Percentiles rank a stretch among this genome's conserved stretches.
Evolutionary conservation across 2,113 vertebrate species (phyloP).

Genomic region (Ctenodactylus gundi): DNA sequence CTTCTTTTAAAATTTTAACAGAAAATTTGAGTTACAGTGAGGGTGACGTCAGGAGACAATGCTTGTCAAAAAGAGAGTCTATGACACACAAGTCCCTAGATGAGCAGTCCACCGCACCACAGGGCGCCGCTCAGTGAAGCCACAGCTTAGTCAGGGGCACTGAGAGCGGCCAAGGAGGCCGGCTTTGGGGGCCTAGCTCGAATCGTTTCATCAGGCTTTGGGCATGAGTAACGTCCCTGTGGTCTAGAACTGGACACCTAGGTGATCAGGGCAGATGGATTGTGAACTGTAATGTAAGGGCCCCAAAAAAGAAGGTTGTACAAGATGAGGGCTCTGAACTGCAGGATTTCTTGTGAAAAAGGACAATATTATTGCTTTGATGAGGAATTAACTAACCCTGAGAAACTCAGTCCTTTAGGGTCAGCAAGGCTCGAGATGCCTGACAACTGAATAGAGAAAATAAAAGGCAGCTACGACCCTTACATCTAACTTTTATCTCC

Average conservation of each 20-base stretch:
- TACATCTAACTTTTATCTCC: neutral
- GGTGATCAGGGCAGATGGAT: neutral
- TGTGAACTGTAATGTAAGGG: neutral
- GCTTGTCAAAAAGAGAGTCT: neutral
- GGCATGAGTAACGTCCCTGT: neutral
- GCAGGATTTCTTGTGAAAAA: no score
- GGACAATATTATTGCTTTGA: no score
- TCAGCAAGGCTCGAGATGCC: neutral
- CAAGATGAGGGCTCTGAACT: neutral
- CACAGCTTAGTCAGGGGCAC: neutral
- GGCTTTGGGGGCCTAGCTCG: neutral
- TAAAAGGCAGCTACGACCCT: neutral
- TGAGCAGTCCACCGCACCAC: neutral
- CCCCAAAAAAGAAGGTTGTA: neutral
- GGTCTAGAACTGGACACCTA: no score
- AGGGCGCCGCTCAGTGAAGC: neutral
- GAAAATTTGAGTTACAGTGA: neutral
- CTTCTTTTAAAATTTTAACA: neutral
- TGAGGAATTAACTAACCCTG: neutral
- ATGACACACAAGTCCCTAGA: neutral
- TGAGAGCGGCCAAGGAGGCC: no score
- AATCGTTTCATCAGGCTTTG: neutral
- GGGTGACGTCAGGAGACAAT: neutral
- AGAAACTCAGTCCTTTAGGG: neutral
- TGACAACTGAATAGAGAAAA: neutral